phyloP scores from a whole-genome alignment of 2,888 invertebrate species.

The Meghimatium bilineatum region DNA sequence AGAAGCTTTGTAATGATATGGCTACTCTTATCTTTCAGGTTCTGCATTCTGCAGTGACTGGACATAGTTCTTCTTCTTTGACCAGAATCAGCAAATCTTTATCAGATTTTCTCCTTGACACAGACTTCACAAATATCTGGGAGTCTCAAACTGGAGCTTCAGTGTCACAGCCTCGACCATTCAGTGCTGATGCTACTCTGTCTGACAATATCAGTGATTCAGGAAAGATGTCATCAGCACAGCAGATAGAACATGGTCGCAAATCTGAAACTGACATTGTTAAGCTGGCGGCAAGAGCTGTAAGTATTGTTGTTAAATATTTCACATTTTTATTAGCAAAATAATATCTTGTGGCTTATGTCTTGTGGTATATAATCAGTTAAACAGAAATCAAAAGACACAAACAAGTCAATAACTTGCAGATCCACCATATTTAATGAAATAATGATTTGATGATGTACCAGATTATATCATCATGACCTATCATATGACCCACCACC shows the following conservation, averaged over 20 bases:
- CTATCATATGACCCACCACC: too few relatives aligned
- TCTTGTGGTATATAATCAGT: too few relatives aligned
- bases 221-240: conserved; percentile 22
- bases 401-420: too few relatives aligned
- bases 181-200: conserved; percentile 40
- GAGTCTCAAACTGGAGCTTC: conserved; percentile 45
- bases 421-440: too few relatives aligned
- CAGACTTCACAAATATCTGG: conserved; percentile 60
- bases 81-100: conserved; percentile 65
- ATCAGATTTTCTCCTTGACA: conserved; percentile 65
- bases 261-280: conserved; percentile 66
- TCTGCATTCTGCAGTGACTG: conserved; percentile 76
- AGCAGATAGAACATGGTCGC: conserved; percentile 47
- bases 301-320: conserved; percentile 66
- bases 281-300: conserved; percentile 81
- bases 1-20: neutral
- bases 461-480: too few relatives aligned
- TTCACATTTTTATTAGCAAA: neutral
- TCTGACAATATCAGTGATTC: conserved; percentile 45
- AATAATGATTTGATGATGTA: too few relatives aligned
- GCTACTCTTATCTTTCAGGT: conserved; percentile 63
- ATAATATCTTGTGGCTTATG: neutral
- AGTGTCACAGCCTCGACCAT: conserved; percentile 25
- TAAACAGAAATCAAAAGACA: too few relatives aligned
- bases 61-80: conserved; percentile 69